Conservation (phyloP, 2,113 vertebrate species). For the Lophochroa leadbeateri region DNA sequence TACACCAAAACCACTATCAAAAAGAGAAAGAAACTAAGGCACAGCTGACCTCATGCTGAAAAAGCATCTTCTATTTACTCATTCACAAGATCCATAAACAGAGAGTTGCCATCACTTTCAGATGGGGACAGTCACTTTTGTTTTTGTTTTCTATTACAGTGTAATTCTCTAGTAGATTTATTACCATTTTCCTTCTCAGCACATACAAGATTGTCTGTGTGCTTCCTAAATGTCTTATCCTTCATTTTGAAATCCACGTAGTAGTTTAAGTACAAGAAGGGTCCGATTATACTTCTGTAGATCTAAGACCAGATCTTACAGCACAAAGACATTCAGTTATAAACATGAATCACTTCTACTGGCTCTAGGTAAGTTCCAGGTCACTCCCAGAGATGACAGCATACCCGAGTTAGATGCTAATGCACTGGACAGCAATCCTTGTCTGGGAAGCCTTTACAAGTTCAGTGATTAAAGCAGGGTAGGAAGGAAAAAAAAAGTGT, state of each 20-base stretch:
- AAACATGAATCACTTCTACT: fast-evolving
- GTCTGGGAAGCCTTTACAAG: neutral
- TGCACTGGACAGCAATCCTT: neutral
- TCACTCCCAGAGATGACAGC: neutral
- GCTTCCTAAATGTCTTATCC: neutral
- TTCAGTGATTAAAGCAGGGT: neutral
- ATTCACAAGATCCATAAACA: neutral
- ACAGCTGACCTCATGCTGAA: neutral
- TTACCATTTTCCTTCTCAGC: neutral
- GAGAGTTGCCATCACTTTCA: neutral
- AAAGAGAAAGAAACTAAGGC: neutral
- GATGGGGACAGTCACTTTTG: neutral
- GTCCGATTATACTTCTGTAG: neutral
- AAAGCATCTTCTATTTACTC: neutral
- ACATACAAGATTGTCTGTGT: neutral
- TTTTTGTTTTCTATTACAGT: neutral
- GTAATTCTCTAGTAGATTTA: neutral
- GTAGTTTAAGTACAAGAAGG: neutral
- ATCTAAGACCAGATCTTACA: neutral
- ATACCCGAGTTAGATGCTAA: neutral
- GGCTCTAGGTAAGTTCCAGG: neutral
- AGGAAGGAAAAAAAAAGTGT: neutral
- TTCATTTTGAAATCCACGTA: fast-evolving
- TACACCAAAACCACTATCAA: neutral
- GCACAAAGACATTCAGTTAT: neutral